These are phyloP conservation scores for Dreissena rostriformis DNA, from an alignment of 1,140 invertebrate genomes.

Conservation along the genomic window DNA sequence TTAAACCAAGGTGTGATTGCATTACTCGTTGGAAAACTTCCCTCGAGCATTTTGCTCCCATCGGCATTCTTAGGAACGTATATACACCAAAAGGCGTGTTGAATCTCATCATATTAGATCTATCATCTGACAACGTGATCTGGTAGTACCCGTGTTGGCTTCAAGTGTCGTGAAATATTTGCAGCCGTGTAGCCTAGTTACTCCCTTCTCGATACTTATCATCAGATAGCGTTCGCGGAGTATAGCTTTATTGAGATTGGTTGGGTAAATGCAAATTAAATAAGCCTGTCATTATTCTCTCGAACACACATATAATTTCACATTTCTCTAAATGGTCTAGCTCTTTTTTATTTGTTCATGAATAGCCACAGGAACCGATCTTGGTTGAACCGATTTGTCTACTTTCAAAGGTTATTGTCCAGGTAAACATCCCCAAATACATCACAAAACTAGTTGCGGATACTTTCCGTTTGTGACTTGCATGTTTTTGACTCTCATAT, in stretches of 20 bases:
- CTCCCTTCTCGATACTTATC: slow-evolving; percentile 55
- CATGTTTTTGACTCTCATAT: slow-evolving; percentile 30
- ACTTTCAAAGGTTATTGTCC: slow-evolving; percentile 68
- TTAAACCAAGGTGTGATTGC: too few species aligned
- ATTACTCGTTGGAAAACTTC: too few species aligned
- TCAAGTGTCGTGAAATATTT: too few species aligned
- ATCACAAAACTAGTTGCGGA: slow-evolving; percentile 50
- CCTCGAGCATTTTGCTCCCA: too few species aligned
- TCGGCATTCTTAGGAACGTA: too few species aligned
- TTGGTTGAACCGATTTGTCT: slow-evolving; percentile 57
- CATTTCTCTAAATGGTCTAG: slow-evolving; percentile 41
- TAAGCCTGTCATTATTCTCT: slow-evolving; percentile 75
- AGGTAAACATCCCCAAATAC: slow-evolving; percentile 52
- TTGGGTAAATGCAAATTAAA: slow-evolving; percentile 83
- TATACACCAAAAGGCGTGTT: too few species aligned
- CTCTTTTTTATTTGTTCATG: slow-evolving; percentile 54
- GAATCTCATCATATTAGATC: too few species aligned
- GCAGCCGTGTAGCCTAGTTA: slow-evolving; percentile 46
- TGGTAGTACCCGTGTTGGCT: too few species aligned
- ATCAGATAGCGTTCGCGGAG: slow-evolving; percentile 66
- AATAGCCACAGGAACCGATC: slow-evolving; percentile 68
- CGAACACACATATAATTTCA: slow-evolving; percentile 71
- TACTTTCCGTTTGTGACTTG: neutral
- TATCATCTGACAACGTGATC: too few species aligned
- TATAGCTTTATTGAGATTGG: slow-evolving; percentile 81